Conservation (phyloP, 2,797 vertebrate genomes). For the Myioborus miniatus region DNA sequence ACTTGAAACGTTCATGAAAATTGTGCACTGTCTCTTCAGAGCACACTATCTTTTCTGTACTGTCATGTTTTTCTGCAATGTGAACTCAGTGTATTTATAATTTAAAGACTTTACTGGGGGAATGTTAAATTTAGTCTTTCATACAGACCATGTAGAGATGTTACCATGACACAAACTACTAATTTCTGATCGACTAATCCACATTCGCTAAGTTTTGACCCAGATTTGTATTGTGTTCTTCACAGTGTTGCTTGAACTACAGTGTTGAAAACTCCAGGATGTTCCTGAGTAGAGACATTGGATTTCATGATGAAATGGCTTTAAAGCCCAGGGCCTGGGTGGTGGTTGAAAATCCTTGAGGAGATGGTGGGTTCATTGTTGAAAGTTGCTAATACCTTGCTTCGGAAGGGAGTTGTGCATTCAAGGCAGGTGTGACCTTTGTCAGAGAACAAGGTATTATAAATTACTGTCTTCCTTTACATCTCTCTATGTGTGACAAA, state of each 20-base stretch:
- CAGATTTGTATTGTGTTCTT: neutral
- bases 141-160: neutral
- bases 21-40: neutral
- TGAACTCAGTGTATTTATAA: neutral
- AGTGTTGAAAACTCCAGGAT: neutral
- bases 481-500: neutral
- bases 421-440: neutral
- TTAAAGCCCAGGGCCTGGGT: neutral
- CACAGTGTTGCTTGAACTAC: neutral
- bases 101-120: neutral
- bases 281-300: neutral
- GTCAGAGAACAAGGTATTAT: neutral
- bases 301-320: neutral
- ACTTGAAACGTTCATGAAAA: neutral
- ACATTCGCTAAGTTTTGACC: neutral
- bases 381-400: neutral
- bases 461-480: neutral
- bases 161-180: neutral
- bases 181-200: neutral
- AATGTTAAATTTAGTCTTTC: neutral
- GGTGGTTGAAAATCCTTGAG: neutral
- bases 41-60: neutral
- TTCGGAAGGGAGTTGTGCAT: neutral
- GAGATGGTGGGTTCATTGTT: neutral
- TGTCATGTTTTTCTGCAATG: neutral